A percentile compares a stretch with the other conserved stretches of the same genome.
Evolutionary conservation across 2,888 invertebrate genomes (phyloP).

Genomic region (Rotaria macrura): DNA sequence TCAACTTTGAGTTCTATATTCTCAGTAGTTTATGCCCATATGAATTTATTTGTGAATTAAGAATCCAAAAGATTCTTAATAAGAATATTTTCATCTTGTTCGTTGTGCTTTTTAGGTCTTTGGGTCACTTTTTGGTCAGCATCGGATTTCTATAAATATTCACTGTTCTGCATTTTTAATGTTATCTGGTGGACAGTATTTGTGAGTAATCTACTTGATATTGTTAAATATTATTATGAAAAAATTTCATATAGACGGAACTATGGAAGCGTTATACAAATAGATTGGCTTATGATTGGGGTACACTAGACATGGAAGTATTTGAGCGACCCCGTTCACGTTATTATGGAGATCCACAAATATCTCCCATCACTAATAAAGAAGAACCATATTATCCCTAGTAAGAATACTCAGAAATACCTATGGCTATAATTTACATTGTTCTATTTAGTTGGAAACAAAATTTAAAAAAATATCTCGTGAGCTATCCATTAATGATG

Average conservation of each 20-base stretch:
- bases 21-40: too few species aligned
- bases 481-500: slow-evolving; percentile 61
- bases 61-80: too few species aligned
- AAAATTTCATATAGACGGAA: slow-evolving; percentile 43
- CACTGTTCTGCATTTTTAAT: background rate
- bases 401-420: too few species aligned
- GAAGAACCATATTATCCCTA: slow-evolving; percentile 60
- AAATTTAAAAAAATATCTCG: slow-evolving; percentile 50
- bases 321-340: slow-evolving; percentile 59
- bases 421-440: too few species aligned
- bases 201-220: slow-evolving; percentile 56
- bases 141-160: slow-evolving; percentile 50
- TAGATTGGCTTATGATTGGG: slow-evolving; percentile 64
- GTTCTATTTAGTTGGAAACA: slow-evolving; percentile 11
- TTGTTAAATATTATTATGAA: slow-evolving; percentile 61
- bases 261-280: slow-evolving; percentile 65
- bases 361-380: slow-evolving; percentile 61
- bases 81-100: background rate
- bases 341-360: slow-evolving; percentile 56
- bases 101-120: slow-evolving; percentile 21
- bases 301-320: slow-evolving; percentile 55
- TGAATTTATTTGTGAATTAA: too few species aligned
- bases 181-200: background rate
- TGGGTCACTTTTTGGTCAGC: slow-evolving; percentile 53
- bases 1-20: too few species aligned